phyloP scores from a whole-genome alignment of 2,888 invertebrate genomes.

The Entomobrya proxima region DNA sequence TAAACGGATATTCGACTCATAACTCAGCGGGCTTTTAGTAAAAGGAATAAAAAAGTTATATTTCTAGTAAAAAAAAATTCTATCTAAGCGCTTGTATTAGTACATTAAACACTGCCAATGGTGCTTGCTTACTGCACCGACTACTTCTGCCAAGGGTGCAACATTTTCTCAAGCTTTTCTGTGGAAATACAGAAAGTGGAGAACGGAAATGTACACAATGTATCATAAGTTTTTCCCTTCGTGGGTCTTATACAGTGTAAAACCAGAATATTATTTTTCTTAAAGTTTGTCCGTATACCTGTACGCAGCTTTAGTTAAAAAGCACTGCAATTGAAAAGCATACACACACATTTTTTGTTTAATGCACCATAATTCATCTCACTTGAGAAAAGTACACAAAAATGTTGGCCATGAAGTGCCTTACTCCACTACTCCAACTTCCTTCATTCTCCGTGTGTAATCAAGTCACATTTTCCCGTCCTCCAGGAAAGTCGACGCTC shows the following conservation, averaged over 20 bases:
- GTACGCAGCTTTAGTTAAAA: neutral
- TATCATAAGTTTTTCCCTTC: slow-evolving; percentile 43
- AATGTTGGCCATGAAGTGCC: neutral
- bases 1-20: slow-evolving; percentile 66
- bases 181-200: neutral
- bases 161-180: neutral
- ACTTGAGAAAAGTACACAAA: slow-evolving; percentile 25
- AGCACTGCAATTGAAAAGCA: neutral
- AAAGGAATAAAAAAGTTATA: neutral
- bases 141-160: too few relatives aligned
- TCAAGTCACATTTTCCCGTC: slow-evolving; percentile 49
- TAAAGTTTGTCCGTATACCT: neutral
- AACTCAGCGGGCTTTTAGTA: slow-evolving; percentile 63
- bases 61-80: neutral
- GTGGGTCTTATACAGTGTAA: neutral
- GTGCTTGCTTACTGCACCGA: too few relatives aligned
- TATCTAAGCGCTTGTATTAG: neutral
- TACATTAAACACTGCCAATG: too few relatives aligned
- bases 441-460: slow-evolving; percentile 23
- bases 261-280: neutral
- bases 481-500: slow-evolving; percentile 8
- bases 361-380: slow-evolving; percentile 58
- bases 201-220: slow-evolving; percentile 65
- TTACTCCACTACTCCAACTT: neutral
- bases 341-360: neutral